phyloP scores from a whole-genome alignment of 2,113 vertebrate genomes.

The Alaudala cheleensis region DNA sequence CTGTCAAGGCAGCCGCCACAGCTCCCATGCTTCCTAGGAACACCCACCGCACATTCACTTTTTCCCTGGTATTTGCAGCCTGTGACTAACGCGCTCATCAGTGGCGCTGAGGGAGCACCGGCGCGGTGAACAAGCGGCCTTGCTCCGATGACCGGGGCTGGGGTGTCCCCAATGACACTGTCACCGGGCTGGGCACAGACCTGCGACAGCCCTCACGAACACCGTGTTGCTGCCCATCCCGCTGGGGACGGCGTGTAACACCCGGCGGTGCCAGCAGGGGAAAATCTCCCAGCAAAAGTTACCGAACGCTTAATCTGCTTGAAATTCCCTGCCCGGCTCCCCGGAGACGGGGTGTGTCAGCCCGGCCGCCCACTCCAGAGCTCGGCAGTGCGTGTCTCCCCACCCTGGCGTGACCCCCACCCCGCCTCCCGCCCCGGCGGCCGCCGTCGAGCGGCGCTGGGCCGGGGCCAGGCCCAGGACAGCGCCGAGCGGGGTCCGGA shows the following conservation, averaged over 20 bases:
- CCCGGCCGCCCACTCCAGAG: neutral
- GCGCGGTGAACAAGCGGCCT: fast-evolving
- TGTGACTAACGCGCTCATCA: neutral
- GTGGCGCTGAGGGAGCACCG: neutral
- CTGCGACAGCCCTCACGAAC: fast-evolving
- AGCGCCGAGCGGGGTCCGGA: neutral
- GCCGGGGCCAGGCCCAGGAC: neutral
- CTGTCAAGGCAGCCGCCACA: fast-evolving
- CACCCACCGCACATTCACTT: fast-evolving
- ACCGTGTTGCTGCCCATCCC: fast-evolving
- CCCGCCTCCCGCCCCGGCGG: neutral
- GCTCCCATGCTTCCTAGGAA: neutral
- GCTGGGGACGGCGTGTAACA: fast-evolving
- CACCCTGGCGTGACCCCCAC: neutral
- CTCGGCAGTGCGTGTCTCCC: neutral
- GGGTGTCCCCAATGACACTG: fast-evolving
- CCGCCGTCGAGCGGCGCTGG: neutral
- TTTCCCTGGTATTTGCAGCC: neutral
- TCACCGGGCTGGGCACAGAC: neutral
- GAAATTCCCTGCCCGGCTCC: neutral
- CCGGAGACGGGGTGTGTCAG: neutral
- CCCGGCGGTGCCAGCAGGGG: fast-evolving
- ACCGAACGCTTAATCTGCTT: neutral
- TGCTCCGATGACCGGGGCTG: fast-evolving
- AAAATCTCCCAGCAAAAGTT: neutral